Evolutionary conservation across 2,888 invertebrate genomes (phyloP).

Genomic region (Spilarctia lutea): DNA sequence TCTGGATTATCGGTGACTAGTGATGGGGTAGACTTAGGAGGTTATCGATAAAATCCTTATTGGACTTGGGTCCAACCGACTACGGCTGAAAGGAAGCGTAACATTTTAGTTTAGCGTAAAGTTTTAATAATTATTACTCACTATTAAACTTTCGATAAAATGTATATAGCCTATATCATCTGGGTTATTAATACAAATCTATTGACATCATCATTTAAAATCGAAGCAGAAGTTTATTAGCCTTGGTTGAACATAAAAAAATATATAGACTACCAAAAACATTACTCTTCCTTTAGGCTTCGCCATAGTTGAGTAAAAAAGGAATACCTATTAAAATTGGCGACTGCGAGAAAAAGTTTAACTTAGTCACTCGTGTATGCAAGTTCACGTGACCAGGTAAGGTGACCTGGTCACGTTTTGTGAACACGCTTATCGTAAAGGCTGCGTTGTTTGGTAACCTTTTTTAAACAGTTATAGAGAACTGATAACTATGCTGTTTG

Average conservation of each 20-base stretch:
- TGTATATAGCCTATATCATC: too few relatives aligned
- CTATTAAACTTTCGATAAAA: too few relatives aligned
- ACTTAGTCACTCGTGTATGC: not conserved
- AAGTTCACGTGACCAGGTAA: not conserved
- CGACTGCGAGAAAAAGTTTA: not conserved
- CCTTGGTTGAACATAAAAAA: too few relatives aligned
- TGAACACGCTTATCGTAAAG: not conserved
- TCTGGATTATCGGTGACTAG: conserved; percentile 66
- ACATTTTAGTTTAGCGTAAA: too few relatives aligned
- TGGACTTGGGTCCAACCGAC: too few relatives aligned
- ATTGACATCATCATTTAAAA: too few relatives aligned
- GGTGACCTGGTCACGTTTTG: not conserved
- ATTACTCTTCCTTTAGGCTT: too few relatives aligned
- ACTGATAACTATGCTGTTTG: not conserved
- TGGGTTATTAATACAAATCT: too few relatives aligned
- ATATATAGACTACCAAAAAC: too few relatives aligned
- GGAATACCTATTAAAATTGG: not conserved
- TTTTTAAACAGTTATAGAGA: not conserved
- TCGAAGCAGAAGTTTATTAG: too few relatives aligned
- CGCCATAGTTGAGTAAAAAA: not conserved
- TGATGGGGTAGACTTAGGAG: conserved; percentile 47
- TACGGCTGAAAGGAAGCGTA: too few relatives aligned
- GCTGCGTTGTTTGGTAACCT: not conserved
- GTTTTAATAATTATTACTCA: too few relatives aligned
- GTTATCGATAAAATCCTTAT: conserved; percentile 20